These are phyloP conservation scores for Dendroctonus valens DNA, from an alignment of 1,140 invertebrate species.

Conservation along the genomic window DNA sequence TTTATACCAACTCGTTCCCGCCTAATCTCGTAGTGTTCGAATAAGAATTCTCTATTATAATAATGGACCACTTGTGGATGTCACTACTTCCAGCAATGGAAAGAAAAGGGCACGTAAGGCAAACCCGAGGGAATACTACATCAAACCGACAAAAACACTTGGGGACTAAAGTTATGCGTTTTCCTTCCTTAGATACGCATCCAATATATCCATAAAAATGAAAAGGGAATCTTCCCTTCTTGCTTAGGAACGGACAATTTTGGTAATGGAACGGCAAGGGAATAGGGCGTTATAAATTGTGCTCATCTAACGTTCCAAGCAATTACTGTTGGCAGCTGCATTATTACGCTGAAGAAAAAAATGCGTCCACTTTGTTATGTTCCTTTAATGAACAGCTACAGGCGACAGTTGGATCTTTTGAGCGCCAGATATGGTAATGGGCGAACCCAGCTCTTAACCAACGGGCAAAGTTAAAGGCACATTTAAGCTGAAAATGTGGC, in stretches of 20 bases:
- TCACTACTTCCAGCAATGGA: slow-evolving; percentile 10
- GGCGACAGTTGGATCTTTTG: too few species aligned
- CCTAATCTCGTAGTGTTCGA: neutral
- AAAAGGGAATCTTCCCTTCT: neutral
- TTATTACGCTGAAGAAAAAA: too few species aligned
- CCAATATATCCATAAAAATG: slow-evolving; percentile 10
- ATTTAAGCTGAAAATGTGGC: too few species aligned
- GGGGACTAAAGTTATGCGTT: slow-evolving; percentile 3
- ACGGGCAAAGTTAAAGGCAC: too few species aligned
- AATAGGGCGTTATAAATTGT: too few species aligned
- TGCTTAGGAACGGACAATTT: slow-evolving; percentile 1
- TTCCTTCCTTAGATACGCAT: slow-evolving; percentile 5
- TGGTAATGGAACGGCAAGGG: neutral
- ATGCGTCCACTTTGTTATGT: too few species aligned
- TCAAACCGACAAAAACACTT: slow-evolving; percentile 9
- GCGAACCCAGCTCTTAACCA: too few species aligned
- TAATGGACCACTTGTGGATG: slow-evolving; percentile 18
- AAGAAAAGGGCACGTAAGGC: slow-evolving; percentile 1
- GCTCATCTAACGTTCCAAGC: too few species aligned
- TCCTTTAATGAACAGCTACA: too few species aligned
- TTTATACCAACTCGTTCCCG: neutral
- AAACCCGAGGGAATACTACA: slow-evolving; percentile 4
- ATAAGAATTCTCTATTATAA: neutral
- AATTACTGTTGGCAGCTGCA: too few species aligned
- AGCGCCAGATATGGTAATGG: too few species aligned